A percentile compares a stretch with the other conserved stretches of the same genome.
Evolutionary conservation across 2,888 invertebrate genomes (phyloP).

Genomic region (Archips xylosteana): DNA sequence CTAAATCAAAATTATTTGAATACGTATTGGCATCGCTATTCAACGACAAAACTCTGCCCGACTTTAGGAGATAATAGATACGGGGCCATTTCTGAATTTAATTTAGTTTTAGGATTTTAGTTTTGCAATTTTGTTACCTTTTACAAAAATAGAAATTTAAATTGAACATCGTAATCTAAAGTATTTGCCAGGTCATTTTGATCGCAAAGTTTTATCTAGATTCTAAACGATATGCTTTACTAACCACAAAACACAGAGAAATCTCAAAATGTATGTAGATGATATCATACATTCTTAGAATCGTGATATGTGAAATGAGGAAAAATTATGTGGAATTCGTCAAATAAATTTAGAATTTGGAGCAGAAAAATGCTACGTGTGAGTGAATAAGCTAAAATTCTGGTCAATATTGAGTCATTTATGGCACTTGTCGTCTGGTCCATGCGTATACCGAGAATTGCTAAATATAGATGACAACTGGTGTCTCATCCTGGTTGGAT

Average conservation of each 20-base stretch:
- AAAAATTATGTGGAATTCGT: constrained; percentile 27
- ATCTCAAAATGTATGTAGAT: constrained; percentile 17
- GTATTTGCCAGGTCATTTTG: too few species aligned
- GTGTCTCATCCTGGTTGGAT: too few species aligned
- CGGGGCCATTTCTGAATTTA: too few species aligned
- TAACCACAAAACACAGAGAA: constrained; percentile 12
- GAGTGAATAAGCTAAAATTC: neutral
- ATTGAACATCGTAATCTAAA: neutral
- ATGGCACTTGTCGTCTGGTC: neutral
- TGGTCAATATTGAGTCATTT: constrained; percentile 14
- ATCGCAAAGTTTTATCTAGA: constrained; percentile 9
- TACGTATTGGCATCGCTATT: too few species aligned
- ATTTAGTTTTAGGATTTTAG: too few species aligned
- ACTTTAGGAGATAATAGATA: too few species aligned
- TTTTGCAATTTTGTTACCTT: too few species aligned
- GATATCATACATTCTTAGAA: constrained; percentile 31
- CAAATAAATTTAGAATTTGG: constrained; percentile 25
- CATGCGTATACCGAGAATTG: neutral
- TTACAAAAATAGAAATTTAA: too few species aligned
- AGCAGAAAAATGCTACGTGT: constrained; percentile 3
- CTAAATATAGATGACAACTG: neutral
- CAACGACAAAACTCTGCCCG: too few species aligned
- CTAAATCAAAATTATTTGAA: too few species aligned
- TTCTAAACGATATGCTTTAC: neutral
- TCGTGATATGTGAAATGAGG: constrained; percentile 36